Evolutionary conservation across 1,140 invertebrate genomes (phyloP), one percentile per base, ranked within the genome.

Genomic region (Atta texana): DNA sequence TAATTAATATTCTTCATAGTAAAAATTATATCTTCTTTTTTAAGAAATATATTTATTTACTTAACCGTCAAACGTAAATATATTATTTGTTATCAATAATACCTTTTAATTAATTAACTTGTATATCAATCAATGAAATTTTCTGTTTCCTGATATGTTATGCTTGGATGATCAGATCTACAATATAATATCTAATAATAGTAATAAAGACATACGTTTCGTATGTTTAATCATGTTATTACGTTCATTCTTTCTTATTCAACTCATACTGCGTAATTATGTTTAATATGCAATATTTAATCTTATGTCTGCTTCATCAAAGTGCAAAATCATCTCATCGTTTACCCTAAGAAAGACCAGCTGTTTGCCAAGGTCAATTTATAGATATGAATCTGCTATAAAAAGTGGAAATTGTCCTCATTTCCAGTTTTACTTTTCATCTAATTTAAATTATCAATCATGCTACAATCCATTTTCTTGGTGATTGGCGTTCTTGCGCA

Each of bases 361-460:
- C 49, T 80, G 64, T 55, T 69, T 14, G 0, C 3, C 77, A 31
- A 81, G 49, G 8, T 81, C 14, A 10, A 69, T 10, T 24, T 2
- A 69, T 16, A 80, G 49, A 69, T 69, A 55, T n/a, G 5, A 81
- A 81, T 71, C 0, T 14, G 3, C 21, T 81, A 81, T 81, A 81
- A 81, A 81, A 81, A 24, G 14, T n/a, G 21, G 0, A 57, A 55
- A 55, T 12, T n/a, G 3, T 28, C 14, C 1, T 16, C n/a, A 68
- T 5, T 80, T 7, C 0, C 4, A 34, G n/a, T 53, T 77, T 64
- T 2, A 77, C 14, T 51, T 49, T 57, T 21, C 21, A 57, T 16
- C 14, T 34, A 31, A 14, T 1, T 16, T 7, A 10, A 14, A n/a
- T 21, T 3, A 55, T 24, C 31, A 18, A 71, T 16, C n/a, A 81